Conservation (phyloP, 2,888 invertebrate species). For the Galerucella pusilla region DNA sequence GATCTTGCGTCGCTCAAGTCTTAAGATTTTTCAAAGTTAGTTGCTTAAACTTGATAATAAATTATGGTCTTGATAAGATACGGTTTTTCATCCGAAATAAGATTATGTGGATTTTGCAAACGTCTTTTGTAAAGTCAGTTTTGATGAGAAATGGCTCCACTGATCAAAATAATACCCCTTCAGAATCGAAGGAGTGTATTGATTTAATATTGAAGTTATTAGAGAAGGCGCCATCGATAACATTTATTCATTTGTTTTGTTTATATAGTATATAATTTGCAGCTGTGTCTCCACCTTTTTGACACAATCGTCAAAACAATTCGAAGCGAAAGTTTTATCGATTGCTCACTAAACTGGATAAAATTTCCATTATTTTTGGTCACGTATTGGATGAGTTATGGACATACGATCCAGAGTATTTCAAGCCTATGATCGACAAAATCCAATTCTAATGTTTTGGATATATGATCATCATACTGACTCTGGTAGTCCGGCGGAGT, state of each 20-base stretch:
- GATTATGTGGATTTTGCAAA: background rate
- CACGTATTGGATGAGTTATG: background rate
- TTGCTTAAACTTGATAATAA: too few species aligned
- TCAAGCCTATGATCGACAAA: too few species aligned
- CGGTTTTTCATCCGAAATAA: background rate
- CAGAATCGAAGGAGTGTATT: background rate
- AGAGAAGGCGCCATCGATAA: slow-evolving; percentile 33
- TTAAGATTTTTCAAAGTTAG: too few species aligned
- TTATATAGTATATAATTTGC: slow-evolving; percentile 24
- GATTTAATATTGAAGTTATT: slow-evolving; percentile 31
- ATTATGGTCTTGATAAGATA: too few species aligned
- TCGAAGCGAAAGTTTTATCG: background rate
- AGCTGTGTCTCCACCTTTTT: too few species aligned
- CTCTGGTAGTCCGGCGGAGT: too few species aligned
- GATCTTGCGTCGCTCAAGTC: too few species aligned
- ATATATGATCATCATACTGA: too few species aligned
- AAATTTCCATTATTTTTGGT: background rate
- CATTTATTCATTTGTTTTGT: slow-evolving; percentile 39
- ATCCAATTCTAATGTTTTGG: too few species aligned
- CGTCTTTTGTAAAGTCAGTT: background rate
- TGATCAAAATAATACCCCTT: background rate
- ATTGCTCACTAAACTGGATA: background rate
- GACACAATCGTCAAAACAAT: background rate
- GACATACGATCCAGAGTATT: too few species aligned
- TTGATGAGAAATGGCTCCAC: background rate